phyloP scores from a whole-genome alignment of 2,797 vertebrate species.

The Sebastes jordani region DNA sequence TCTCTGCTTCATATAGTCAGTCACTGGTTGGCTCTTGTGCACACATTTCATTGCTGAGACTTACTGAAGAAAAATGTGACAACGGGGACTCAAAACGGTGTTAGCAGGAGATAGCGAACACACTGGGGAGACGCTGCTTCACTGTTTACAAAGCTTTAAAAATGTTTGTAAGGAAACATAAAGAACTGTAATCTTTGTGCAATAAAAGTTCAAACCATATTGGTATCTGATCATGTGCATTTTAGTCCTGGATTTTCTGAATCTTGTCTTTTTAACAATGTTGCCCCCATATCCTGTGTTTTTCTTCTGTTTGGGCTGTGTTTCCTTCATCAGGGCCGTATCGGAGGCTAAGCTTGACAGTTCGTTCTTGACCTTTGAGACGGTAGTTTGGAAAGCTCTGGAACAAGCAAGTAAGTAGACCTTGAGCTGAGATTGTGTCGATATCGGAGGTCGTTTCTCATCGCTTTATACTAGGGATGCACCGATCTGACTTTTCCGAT shows the following conservation, averaged over 20 bases:
- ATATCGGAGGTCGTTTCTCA: neutral
- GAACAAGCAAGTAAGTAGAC: neutral
- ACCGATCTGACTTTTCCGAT: no score
- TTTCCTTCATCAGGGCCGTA: neutral
- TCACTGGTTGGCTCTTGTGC: slow-evolving; percentile 47
- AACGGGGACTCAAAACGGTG: slow-evolving; percentile 37
- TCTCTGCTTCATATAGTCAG: slow-evolving; percentile 35
- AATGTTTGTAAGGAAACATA: slow-evolving; percentile 70
- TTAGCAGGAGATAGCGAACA: slow-evolving; percentile 28
- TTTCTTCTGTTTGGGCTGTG: no score
- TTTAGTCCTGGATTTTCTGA: neutral
- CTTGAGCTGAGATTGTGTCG: neutral
- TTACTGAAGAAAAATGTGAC: slow-evolving; percentile 16
- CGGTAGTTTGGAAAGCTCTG: neutral
- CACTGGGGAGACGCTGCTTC: slow-evolving; percentile 68
- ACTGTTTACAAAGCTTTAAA: slow-evolving; percentile 83
- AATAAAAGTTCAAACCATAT: slow-evolving; percentile 75
- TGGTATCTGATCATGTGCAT: neutral
- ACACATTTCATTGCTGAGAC: slow-evolving; percentile 27
- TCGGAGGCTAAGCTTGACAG: no score
- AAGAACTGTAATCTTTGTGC: slow-evolving; percentile 75
- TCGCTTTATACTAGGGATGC: no score
- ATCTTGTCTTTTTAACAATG: neutral
- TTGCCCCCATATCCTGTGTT: neutral
- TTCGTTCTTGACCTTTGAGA: no score